Evolutionary conservation across 2,797 vertebrate genomes (phyloP).

Genomic region (Smutsia gigantea): DNA sequence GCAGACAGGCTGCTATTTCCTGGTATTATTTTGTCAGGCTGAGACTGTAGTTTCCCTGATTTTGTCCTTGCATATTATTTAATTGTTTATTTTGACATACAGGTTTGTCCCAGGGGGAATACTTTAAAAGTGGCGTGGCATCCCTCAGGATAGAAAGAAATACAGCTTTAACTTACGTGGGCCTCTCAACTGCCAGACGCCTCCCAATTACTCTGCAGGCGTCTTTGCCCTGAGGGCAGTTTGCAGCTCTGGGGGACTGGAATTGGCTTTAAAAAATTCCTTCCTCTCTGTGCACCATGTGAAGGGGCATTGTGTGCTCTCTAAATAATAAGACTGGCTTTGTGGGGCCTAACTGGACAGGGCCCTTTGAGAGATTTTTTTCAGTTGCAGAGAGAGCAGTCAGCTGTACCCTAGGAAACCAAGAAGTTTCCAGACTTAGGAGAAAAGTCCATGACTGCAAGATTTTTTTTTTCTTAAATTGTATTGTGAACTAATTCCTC

Average conservation of each 20-base stretch:
- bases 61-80: conserved; percentile 62
- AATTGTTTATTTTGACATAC: conserved; percentile 70
- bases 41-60: conserved; percentile 23
- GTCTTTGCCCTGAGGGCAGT: conserved; percentile 76
- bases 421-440: conserved; percentile 67
- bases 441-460: conserved; percentile 50
- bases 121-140: conserved; percentile 25
- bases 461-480: conserved; percentile 15
- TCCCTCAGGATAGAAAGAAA: not conserved
- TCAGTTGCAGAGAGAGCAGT: conserved; percentile 43
- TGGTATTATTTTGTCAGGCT: not conserved
- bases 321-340: conserved; percentile 77
- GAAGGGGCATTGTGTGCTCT: conserved; percentile 75
- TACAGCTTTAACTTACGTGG: not conserved
- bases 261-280: conserved; percentile 75
- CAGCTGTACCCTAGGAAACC: conserved; percentile 63
- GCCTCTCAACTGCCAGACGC: conserved; percentile 54
- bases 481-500: conserved; percentile 39
- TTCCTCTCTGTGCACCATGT: conserved; percentile 71
- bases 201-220: conserved; percentile 79
- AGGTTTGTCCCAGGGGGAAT: conserved; percentile 66
- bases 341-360: conserved; percentile 70
- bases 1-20: not conserved
- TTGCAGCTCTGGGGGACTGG: conserved; percentile 74
- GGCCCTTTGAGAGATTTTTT: conserved; percentile 68